A percentile compares a stretch with the other conserved stretches of the same genome.
These are phyloP conservation scores for Semicossyphus pulcher DNA, from an alignment of 2,113 vertebrate species.

Conservation along the genomic window DNA sequence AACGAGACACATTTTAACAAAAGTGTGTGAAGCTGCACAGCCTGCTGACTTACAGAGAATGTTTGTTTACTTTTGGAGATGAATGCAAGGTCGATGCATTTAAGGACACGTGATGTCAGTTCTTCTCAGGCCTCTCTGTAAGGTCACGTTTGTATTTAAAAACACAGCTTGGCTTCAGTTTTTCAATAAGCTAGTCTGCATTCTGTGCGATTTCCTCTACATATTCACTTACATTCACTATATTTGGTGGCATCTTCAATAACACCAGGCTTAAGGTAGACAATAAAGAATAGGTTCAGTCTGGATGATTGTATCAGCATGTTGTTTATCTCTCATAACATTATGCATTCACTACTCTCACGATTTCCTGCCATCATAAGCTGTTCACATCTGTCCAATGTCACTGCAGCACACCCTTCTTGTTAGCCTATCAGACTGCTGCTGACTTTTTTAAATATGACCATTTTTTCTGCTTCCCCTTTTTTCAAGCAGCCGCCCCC, in stretches of 20 bases:
- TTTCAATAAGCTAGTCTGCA: background rate
- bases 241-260: constrained; percentile 2
- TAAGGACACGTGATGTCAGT: background rate
- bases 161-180: background rate
- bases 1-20: too few relatives aligned
- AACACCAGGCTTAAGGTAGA: constrained; percentile 22
- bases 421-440: background rate
- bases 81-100: constrained; percentile 28
- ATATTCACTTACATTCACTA: background rate
- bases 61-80: constrained; percentile 44
- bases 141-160: background rate
- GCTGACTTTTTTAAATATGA: background rate
- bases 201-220: background rate
- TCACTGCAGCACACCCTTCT: background rate
- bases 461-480: background rate
- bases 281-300: background rate
- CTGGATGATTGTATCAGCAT: background rate
- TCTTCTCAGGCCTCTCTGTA: background rate
- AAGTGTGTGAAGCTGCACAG: background rate
- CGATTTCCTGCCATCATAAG: background rate
- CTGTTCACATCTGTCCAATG: background rate
- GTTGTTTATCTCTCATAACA: background rate
- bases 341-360: background rate
- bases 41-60: constrained; percentile 3
- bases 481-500: background rate